Evolutionary conservation across 2,797 vertebrate genomes (phyloP).

Genomic region (Taeniopygia guttata): DNA sequence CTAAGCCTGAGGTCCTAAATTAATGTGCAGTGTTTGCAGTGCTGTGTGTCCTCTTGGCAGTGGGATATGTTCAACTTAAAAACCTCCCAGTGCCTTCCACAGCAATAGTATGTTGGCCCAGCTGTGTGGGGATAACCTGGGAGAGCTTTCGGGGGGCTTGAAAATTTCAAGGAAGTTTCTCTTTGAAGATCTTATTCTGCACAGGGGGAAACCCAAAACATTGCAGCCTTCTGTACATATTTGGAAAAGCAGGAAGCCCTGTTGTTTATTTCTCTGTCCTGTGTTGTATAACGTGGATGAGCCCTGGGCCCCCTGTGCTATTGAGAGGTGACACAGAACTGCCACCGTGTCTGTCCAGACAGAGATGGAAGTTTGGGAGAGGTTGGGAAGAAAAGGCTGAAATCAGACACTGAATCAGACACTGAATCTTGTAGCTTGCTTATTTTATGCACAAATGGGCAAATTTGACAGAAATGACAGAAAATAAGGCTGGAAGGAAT

Average conservation of each 20-base stretch:
- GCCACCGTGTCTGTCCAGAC: not conserved
- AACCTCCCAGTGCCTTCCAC: not conserved
- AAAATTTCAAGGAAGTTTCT: not conserved
- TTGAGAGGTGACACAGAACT: not conserved
- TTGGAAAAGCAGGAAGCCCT: not conserved
- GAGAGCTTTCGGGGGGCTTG: not conserved
- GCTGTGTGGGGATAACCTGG: not conserved
- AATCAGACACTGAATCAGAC: not conserved
- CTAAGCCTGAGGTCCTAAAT: not conserved
- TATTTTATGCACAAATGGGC: not conserved
- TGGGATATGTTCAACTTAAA: not conserved
- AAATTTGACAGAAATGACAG: not conserved
- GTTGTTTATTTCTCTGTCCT: not conserved
- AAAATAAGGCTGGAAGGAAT: not conserved
- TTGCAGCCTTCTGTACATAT: not conserved
- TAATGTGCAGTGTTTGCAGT: not conserved
- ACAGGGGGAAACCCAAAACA: not conserved
- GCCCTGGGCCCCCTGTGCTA: not conserved
- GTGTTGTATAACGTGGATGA: not conserved
- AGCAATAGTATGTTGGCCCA: not conserved
- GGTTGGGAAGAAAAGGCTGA: not conserved
- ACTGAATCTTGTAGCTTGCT: not conserved
- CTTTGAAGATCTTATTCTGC: not conserved
- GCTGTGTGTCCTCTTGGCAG: not conserved
- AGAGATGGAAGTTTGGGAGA: not conserved